Conservation (phyloP, 2,113 vertebrate species). For the Anseranas semipalmata region DNA sequence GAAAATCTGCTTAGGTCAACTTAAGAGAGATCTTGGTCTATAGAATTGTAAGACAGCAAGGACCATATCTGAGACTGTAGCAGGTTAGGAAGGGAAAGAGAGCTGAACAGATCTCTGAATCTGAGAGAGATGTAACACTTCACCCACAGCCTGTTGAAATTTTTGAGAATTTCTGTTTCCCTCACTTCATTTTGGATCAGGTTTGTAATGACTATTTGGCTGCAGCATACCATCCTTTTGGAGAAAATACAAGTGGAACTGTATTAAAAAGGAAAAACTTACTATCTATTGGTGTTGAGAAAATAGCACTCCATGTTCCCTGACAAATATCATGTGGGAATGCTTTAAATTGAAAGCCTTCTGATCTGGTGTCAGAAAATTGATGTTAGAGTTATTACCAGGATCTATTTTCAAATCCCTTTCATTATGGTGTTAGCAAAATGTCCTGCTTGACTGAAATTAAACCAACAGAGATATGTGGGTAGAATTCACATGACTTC, state of each 20-base stretch:
- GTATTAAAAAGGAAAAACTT: not conserved
- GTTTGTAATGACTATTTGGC: not conserved
- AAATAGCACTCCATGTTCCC: not conserved
- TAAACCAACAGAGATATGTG: not conserved
- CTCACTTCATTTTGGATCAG: not conserved
- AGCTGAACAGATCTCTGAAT: not conserved
- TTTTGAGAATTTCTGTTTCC: not conserved
- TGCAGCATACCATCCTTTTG: not conserved
- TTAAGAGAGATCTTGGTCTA: not conserved
- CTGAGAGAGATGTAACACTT: not conserved
- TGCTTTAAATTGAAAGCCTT: not conserved
- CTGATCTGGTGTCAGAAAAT: not conserved
- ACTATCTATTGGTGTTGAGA: not conserved
- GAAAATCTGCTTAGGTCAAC: not conserved
- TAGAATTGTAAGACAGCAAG: not conserved
- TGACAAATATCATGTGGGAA: not conserved
- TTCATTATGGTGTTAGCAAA: not conserved
- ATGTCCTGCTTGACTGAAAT: not conserved
- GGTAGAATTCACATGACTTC: not conserved
- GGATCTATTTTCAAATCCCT: not conserved
- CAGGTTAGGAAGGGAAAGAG: not conserved
- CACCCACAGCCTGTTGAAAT: accelerated
- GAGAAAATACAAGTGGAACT: not conserved
- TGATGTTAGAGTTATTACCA: not conserved
- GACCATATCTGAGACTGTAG: accelerated